Percentiles rank a stretch among this genome's conserved stretches.
These are phyloP conservation scores for Myopa testacea DNA, from an alignment of 2,888 invertebrate genomes.

Conservation along the genomic window DNA sequence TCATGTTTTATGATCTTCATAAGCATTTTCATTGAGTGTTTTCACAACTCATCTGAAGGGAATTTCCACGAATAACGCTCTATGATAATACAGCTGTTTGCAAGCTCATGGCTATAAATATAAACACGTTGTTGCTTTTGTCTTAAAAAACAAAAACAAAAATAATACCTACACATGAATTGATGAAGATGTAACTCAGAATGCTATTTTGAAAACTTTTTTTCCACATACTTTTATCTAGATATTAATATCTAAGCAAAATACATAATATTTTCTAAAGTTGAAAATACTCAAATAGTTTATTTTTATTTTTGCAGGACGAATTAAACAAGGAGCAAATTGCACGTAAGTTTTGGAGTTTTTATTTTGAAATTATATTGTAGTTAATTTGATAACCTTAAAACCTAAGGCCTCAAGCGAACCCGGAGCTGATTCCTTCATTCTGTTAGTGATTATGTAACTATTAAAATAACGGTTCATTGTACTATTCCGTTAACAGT, in stretches of 20 bases:
- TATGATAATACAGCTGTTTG: not conserved
- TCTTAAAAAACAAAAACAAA: too few species aligned
- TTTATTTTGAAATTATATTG: not conserved
- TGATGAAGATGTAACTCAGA: too few species aligned
- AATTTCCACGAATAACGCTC: not conserved
- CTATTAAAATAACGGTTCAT: not conserved
- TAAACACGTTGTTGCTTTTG: not conserved
- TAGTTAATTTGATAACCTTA: not conserved
- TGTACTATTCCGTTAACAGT: not conserved
- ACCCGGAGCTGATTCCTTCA: not conserved
- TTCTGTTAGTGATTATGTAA: not conserved
- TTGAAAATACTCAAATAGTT: not conserved
- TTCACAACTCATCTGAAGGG: slow-evolving; percentile 7
- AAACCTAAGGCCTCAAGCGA: not conserved
- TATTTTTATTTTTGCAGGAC: slow-evolving; percentile 72
- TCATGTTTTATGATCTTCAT: not conserved
- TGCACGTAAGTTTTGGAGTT: slow-evolving; percentile 73
- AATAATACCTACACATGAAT: too few species aligned
- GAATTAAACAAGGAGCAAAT: slow-evolving; percentile 84
- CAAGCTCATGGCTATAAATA: not conserved
- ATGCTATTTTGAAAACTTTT: too few species aligned
- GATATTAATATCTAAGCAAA: too few species aligned
- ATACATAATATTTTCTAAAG: too few species aligned
- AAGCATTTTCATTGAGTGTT: not conserved
- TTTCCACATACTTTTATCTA: too few species aligned